Evolutionary conservation across 2,797 vertebrate genomes (phyloP).

Genomic region (Cygnus olor): DNA sequence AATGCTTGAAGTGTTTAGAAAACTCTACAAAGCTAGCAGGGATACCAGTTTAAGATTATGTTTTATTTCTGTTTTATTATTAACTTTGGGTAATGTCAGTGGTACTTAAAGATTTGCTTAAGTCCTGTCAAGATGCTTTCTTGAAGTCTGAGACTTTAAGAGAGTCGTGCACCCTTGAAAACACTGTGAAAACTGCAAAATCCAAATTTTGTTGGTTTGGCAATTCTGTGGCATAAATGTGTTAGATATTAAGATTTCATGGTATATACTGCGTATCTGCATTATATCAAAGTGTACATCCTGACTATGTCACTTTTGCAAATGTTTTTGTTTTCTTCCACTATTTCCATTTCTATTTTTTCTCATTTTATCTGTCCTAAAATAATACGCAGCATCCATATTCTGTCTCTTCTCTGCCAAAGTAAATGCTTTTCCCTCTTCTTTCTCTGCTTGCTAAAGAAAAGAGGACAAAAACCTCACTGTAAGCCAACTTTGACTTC

Average conservation of each 20-base stretch:
- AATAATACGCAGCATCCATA: background rate
- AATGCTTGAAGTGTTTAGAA: background rate
- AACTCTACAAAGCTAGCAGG: background rate
- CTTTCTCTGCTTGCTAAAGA: background rate
- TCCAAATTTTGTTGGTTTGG: background rate
- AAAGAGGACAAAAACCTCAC: background rate
- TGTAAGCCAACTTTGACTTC: background rate
- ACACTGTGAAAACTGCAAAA: background rate
- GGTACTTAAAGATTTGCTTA: background rate
- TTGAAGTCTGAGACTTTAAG: background rate
- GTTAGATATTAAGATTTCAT: background rate
- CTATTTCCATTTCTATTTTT: background rate
- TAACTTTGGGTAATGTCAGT: background rate
- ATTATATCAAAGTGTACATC: background rate
- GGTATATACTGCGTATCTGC: background rate
- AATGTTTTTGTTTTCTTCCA: background rate
- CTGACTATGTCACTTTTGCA: background rate
- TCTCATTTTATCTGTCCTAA: background rate
- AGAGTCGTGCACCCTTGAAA: background rate
- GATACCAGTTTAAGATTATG: background rate
- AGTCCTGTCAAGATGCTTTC: background rate
- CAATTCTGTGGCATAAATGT: background rate
- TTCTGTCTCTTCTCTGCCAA: background rate
- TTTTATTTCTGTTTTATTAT: background rate
- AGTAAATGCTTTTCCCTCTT: background rate